Base-by-base conservation (phyloP, 2,797 vertebrate genomes). In the Protosalanx chinensis region DNA sequence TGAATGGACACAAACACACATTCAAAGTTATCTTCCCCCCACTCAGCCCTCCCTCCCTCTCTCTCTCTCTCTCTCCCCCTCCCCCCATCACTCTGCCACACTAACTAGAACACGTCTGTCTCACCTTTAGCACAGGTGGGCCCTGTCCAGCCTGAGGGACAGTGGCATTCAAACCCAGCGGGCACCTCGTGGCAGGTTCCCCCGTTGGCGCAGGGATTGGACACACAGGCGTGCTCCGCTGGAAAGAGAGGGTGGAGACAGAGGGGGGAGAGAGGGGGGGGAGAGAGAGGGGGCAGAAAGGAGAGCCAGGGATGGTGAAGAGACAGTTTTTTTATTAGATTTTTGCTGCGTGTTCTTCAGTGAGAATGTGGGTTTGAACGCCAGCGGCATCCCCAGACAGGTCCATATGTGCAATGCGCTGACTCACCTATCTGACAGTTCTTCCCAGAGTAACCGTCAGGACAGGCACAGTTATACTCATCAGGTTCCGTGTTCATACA, bases 401-500 rank as follows among this genome's bases (percentile, higher is more conserved):
- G n/a, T 29, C 12, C 6, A 61, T 8, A 27, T 13, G 59, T 5
- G 59, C 41, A 20, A 60, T 37, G n/a, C 1, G 7, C 15, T 65
- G 0, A 71, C 84, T 76, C 91, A 98, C 97, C 96, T 0, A 95
- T 96, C 88, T 98, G 93, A 0, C 97, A 98, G 92, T 95, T 98
- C 89, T 94, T 96, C 64, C 97, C 97, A 0, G 95, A 95, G 88
- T 98, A 98, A 20, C 97, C 95, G 0, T 96, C 94, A 0, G 94
- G 94, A 87, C 97, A 98, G 79, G 91, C 92, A 7, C 97, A 98
- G 80, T 87, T 90, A 76, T 98, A 98, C 65, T 97, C 95, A 0
- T 97, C 95, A 0, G 97, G 97, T 76, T 98, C 96, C 0, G 94
- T 94, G 74, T 98, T 98, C 93, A 95, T 93, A 46, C 97, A 99